phyloP scores from a whole-genome alignment of 2,888 invertebrate species.

The Orthosia incerta region DNA sequence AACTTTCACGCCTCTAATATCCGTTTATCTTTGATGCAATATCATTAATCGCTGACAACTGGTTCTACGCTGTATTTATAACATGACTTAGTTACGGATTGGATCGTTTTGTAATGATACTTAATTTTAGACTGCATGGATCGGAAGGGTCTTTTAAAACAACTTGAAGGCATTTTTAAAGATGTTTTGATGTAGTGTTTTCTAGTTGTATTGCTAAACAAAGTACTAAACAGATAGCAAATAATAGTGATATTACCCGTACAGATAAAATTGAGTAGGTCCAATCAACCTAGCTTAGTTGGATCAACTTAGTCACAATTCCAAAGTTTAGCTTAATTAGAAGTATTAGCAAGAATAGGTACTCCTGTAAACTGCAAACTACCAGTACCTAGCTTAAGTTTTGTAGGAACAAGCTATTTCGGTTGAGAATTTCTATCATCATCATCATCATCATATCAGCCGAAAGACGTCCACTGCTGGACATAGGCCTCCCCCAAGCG shows the following conservation, averaged over 20 bases:
- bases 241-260: neutral
- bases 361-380: neutral
- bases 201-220: neutral
- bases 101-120: constrained; percentile 4
- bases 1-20: constrained; percentile 71
- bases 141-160: neutral
- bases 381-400: neutral
- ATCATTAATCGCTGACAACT: constrained; percentile 55
- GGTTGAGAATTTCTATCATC: no score
- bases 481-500: no score
- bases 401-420: neutral
- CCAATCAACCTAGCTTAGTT: constrained; percentile 2
- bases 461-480: no score
- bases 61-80: constrained; percentile 32
- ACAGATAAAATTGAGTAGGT: neutral
- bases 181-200: neutral
- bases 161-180: neutral
- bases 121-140: neutral
- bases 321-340: neutral
- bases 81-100: constrained; percentile 35
- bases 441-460: no score
- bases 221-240: neutral
- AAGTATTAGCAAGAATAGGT: neutral
- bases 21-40: constrained; percentile 72
- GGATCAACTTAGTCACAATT: neutral